A percentile compares a stretch with the other conserved stretches of the same genome.
These are phyloP conservation scores for Cynopterus brachyotis DNA, from an alignment of 2,113 vertebrate genomes.

Conservation along the genomic window DNA sequence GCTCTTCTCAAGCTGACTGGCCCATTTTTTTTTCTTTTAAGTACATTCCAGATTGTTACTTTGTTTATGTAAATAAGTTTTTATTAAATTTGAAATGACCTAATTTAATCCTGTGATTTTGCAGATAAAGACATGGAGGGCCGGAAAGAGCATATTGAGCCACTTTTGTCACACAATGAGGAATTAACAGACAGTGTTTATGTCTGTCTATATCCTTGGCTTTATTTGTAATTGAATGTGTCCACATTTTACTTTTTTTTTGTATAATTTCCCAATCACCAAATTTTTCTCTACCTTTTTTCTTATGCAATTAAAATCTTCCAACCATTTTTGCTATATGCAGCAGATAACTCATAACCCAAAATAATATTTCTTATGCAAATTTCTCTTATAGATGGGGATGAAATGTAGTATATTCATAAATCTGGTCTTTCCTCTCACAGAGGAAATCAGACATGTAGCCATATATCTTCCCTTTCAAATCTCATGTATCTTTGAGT, in stretches of 20 bases:
- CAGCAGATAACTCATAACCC: neutral
- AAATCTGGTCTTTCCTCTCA: conserved; percentile 57
- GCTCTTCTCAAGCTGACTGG: conserved; percentile 1
- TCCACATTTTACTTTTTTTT: neutral
- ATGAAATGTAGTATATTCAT: conserved; percentile 26
- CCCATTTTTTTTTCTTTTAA: conserved; percentile 33
- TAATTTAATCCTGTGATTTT: conserved; percentile 47
- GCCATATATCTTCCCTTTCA: conserved; percentile 45
- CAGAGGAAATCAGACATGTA: conserved; percentile 49
- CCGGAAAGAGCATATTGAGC: neutral
- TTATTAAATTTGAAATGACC: conserved; percentile 26
- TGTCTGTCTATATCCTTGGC: neutral
- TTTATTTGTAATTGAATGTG: conserved; percentile 12
- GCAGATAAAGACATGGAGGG: neutral
- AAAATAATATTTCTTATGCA: conserved; percentile 47
- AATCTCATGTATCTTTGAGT: conserved; percentile 48
- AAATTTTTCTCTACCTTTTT: neutral
- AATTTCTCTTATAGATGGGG: conserved; percentile 30
- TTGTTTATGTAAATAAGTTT: conserved; percentile 50
- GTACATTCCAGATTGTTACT: neutral
- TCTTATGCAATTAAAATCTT: neutral
- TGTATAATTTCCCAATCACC: neutral
- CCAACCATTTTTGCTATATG: neutral
- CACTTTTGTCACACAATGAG: neutral
- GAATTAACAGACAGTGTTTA: conserved; percentile 3